These are phyloP conservation scores for Cantharis flavilabris DNA, from an alignment of 2,888 invertebrate genomes.

Conservation along the genomic window DNA sequence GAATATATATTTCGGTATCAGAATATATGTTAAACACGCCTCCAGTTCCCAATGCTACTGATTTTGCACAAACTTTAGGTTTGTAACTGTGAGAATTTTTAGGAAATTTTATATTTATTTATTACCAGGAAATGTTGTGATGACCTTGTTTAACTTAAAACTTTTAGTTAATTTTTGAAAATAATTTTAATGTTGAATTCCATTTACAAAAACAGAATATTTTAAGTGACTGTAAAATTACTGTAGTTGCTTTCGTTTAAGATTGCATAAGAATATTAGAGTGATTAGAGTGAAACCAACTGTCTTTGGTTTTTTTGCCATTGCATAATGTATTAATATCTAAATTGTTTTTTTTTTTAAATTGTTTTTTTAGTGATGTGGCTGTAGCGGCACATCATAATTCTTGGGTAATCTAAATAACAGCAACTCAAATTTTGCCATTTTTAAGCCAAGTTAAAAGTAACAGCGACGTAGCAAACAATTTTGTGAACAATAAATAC, in stretches of 20 bases:
- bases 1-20: slow-evolving; percentile 81
- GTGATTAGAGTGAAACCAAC: no score
- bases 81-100: slow-evolving; percentile 2
- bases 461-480: not conserved
- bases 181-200: not conserved
- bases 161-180: not conserved
- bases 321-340: no score
- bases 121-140: not conserved
- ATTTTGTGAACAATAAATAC: no score
- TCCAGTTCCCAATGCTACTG: slow-evolving; percentile 42
- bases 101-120: slow-evolving; percentile 19
- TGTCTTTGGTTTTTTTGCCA: no score
- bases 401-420: no score
- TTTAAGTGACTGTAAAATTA: not conserved
- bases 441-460: not conserved
- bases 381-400: no score
- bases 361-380: no score
- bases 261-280: no score
- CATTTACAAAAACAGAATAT: not conserved
- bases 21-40: slow-evolving; percentile 70
- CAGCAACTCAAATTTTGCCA: no score
- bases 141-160: not conserved
- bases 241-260: not conserved
- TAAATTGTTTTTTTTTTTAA: no score
- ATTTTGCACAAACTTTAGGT: slow-evolving; percentile 31